Evolutionary conservation across 2,888 invertebrate genomes (phyloP), one percentile per base, ranked within the genome.

Genomic region (Phragmatobia fuliginosa): DNA sequence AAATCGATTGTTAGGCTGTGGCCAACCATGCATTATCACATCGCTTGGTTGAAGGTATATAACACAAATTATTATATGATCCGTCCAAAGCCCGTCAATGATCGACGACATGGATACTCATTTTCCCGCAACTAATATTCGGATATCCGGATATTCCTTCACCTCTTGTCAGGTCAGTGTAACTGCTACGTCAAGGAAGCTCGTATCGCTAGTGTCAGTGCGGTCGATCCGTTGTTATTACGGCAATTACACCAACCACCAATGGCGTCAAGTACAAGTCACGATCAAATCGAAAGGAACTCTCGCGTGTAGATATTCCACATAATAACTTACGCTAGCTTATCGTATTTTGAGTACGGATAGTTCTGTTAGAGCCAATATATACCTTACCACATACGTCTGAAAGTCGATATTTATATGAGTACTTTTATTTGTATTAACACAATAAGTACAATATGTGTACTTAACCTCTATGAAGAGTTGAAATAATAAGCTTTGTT

Each of bases 231-330:
- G 14, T 56, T 28, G 52, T 56, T 14, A 56, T 16, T 56, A 56
- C 14, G 16, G 28, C 56, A 56, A 56, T 56, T 56, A 28, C 16
- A 28, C 56, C 16, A 5, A 56, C 56, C 56, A 28, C 28, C 25
- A 6, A 56, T 28, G 28, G 56, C 56, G 52, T 52, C 52, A 52
- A 52, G 52, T 11, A 52, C 52, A 25, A 14, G 52, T 52, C 25
- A 25, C 45, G 45, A 41, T 32, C 14, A 56, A 64, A 64, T n/a
- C 64, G 16, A 56, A 52, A 56, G 11, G 25, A 28, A 56, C 52
- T 56, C 14, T 56, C 28, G 52, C 52, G 52, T 56, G 52, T 28
- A 11, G 8, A 60, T 56, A 56, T 56, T 28, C 16, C 52, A 56
- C 28, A 56, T 25, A 28, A 14, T 56, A 56, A 56, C 56, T 56